Evolutionary conservation across 2,888 invertebrate genomes (phyloP).

Genomic region (Conus canariensis): DNA sequence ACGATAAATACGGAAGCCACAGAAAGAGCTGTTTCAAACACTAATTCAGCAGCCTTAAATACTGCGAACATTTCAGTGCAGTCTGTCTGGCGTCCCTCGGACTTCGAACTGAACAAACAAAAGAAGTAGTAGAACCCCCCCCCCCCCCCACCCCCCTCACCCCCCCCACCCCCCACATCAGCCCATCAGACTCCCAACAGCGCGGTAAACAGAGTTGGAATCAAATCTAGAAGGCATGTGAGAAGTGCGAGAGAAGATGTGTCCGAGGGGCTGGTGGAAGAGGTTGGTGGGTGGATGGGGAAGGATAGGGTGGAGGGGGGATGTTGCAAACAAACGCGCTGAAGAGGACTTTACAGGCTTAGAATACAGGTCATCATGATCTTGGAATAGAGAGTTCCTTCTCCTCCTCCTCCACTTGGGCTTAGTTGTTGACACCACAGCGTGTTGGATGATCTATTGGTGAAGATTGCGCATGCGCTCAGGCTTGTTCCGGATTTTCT

Average conservation of each 20-base stretch:
- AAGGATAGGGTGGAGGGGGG: neutral
- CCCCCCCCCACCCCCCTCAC: no score
- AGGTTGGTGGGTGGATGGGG: no score
- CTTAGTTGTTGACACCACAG: neutral
- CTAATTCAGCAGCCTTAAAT: no score
- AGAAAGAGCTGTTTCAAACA: no score
- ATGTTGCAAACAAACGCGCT: neutral
- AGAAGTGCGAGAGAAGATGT: no score
- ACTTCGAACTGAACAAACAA: neutral
- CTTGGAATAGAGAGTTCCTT: neutral
- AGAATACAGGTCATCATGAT: neutral
- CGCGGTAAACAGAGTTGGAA: neutral
- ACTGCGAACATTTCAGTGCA: neutral
- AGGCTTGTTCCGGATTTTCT: neutral
- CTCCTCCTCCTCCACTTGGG: neutral
- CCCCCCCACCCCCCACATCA: neutral
- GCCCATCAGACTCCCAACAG: neutral
- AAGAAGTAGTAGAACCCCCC: neutral
- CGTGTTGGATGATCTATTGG: neutral
- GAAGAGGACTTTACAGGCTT: slow-evolving; percentile 17
- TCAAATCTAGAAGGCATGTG: neutral
- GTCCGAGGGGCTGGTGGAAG: no score
- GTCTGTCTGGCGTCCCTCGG: neutral
- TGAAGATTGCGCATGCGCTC: neutral
- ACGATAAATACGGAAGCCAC: no score